Percentiles rank a stretch among this genome's conserved stretches.
Conservation (phyloP, 2,113 vertebrate species). For the Hystrix brachyura region DNA sequence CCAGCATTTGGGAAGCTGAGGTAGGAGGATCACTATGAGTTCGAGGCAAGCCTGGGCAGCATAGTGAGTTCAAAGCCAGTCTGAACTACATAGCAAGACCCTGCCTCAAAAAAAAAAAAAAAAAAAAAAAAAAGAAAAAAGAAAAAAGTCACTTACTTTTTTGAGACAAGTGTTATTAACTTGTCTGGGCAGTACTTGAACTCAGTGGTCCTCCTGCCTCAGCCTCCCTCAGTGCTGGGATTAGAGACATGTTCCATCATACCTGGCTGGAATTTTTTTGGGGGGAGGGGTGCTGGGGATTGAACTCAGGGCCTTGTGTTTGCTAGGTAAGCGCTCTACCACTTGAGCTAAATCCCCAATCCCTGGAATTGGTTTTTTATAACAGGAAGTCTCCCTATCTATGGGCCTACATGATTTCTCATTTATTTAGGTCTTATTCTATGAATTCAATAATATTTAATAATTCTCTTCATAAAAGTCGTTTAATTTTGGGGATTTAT, state of each 20-base stretch:
- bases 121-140: not conserved
- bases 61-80: too few species aligned
- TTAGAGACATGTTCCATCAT: not conserved
- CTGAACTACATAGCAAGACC: too few species aligned
- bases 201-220: not conserved
- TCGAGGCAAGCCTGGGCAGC: not conserved
- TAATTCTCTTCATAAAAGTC: not conserved
- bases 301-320: too few species aligned
- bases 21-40: not conserved
- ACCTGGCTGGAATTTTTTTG: not conserved
- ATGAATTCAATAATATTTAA: not conserved
- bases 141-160: not conserved
- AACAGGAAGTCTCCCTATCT: not conserved
- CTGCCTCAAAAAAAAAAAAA: too few species aligned
- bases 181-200: not conserved
- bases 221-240: not conserved
- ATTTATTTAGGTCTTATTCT: not conserved
- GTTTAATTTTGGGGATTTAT: not conserved
- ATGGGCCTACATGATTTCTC: not conserved
- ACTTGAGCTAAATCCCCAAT: too few species aligned
- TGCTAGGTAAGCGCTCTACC: too few species aligned
- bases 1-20: too few species aligned
- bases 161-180: not conserved
- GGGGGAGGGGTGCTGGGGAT: too few species aligned
- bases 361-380: not conserved